Conservation (phyloP, 1,140 invertebrate genomes). For the Rhopalosiphum maidis region DNA sequence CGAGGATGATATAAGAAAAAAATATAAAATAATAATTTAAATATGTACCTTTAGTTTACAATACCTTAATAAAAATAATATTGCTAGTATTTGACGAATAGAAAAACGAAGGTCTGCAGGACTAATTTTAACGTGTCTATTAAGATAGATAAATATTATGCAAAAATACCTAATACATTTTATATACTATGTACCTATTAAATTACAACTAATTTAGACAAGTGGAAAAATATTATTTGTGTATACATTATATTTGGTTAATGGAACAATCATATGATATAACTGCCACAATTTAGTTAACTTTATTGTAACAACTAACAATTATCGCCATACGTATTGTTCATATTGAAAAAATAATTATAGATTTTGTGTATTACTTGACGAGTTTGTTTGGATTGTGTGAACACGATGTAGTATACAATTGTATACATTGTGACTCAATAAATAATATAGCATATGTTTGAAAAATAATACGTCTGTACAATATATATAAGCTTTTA, state of each 20-base stretch:
- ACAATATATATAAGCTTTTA: background rate
- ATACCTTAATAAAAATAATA: background rate
- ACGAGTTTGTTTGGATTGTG: too few relatives aligned
- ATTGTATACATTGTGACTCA: background rate
- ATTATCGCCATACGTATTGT: background rate
- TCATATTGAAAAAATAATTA: background rate
- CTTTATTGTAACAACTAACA: background rate
- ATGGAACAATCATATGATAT: background rate
- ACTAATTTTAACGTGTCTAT: background rate
- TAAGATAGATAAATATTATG: background rate
- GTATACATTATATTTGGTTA: background rate
- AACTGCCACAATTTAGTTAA: background rate
- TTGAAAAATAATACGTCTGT: background rate
- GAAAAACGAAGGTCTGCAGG: background rate
- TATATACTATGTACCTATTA: background rate
- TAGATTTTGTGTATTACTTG: too few relatives aligned
- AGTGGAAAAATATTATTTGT: background rate
- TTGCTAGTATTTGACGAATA: background rate
- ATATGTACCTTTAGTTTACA: background rate
- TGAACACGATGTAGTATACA: too few relatives aligned
- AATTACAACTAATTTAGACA: background rate
- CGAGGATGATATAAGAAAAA: background rate
- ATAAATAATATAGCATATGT: background rate
- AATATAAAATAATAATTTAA: background rate
- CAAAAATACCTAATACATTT: background rate